A percentile compares a stretch with the other conserved stretches of the same genome.
phyloP scores from a whole-genome alignment of 2,797 vertebrate species.

The Numenius phaeopus region DNA sequence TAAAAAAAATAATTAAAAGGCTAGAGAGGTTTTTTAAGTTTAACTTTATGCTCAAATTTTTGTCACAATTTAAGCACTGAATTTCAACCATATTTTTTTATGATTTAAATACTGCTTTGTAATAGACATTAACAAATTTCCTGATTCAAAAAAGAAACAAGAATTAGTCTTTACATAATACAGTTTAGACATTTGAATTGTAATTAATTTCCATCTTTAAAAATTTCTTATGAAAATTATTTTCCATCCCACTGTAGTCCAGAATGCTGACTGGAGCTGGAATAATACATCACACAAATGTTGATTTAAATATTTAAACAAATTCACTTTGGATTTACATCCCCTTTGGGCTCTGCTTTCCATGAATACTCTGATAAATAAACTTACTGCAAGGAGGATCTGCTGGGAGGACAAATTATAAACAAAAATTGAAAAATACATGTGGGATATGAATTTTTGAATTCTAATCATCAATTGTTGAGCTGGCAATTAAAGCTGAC shows the following conservation, averaged over 20 bases:
- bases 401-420: constrained; percentile 64
- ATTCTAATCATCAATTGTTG: constrained; percentile 61
- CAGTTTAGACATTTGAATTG: background rate
- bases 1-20: background rate
- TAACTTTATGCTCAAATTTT: background rate
- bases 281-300: constrained; percentile 49
- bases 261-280: constrained; percentile 2
- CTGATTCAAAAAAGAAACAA: background rate
- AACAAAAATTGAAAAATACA: constrained; percentile 61
- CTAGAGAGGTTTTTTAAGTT: background rate
- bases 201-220: constrained; percentile 3
- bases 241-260: background rate
- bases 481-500: constrained; percentile 26
- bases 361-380: constrained; percentile 51
- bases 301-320: constrained; percentile 66
- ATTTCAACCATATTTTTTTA: background rate
- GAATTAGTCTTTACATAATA: background rate
- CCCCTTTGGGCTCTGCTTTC: constrained; percentile 58
- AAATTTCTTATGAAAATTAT: constrained; percentile 20
- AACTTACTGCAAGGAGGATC: constrained; percentile 36
- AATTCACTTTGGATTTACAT: constrained; percentile 64
- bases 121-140: constrained; percentile 1
- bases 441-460: constrained; percentile 55
- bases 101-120: background rate
- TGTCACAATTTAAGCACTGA: background rate